Percentiles rank a stretch among this genome's conserved stretches.
These are phyloP conservation scores for Trissolcus brochymenae DNA, from an alignment of 2,888 invertebrate species.

Conservation along the genomic window DNA sequence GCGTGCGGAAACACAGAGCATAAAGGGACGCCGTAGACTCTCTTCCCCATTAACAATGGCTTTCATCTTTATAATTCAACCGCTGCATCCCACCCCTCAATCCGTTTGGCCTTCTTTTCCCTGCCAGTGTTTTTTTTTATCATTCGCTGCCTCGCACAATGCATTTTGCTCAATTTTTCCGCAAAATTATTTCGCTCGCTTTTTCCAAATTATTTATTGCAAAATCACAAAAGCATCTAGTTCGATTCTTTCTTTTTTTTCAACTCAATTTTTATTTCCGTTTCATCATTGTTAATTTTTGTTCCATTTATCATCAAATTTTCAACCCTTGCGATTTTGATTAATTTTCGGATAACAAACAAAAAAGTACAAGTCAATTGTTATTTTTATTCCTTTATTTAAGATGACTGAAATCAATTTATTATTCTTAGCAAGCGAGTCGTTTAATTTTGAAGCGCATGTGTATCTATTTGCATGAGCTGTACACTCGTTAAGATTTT, in stretches of 20 bases:
- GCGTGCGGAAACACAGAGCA: constrained; percentile 57
- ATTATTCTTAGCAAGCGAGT: constrained; percentile 19
- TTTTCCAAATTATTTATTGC: background rate
- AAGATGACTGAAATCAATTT: no score
- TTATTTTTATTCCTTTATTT: no score
- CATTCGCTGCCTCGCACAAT: constrained; percentile 61
- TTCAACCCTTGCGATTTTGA: no score
- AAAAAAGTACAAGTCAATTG: no score
- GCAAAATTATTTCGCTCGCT: constrained; percentile 24
- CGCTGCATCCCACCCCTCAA: constrained; percentile 70
- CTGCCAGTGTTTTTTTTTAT: constrained; percentile 69
- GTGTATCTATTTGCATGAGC: constrained; percentile 46
- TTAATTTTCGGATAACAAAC: no score
- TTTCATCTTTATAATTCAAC: constrained; percentile 74
- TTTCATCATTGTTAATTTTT: no score
- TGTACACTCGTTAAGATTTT: constrained; percentile 52
- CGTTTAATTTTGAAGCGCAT: constrained; percentile 14
- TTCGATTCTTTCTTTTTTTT: no score
- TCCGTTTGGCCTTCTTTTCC: constrained; percentile 69
- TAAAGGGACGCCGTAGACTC: constrained; percentile 60
- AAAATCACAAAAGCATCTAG: no score
- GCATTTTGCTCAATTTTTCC: constrained; percentile 24
- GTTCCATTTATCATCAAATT: no score
- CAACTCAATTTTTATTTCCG: no score
- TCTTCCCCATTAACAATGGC: constrained; percentile 72